phyloP scores from a whole-genome alignment of 2,888 invertebrate species.

The Drosophila glabriapex region DNA sequence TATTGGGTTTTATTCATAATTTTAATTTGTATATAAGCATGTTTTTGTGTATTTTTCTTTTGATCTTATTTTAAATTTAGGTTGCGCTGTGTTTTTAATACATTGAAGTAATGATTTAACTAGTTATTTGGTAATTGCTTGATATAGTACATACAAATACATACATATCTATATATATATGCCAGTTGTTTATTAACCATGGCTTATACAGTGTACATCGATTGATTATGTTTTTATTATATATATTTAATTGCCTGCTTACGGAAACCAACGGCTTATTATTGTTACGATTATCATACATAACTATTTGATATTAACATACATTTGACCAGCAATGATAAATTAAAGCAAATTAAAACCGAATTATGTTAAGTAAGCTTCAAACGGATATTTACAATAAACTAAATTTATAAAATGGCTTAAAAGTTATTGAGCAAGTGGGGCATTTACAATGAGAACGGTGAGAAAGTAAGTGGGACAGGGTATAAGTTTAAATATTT shows the following conservation, averaged over 20 bases:
- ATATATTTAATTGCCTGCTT: conserved; percentile 43
- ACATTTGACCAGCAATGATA: conserved; percentile 74
- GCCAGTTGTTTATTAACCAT: conserved; percentile 11
- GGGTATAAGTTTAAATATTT: conserved; percentile 29
- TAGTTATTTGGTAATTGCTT: conserved; percentile 74
- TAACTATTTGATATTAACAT: conserved; percentile 47
- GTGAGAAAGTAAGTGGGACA: neutral
- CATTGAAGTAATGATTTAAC: conserved; percentile 76
- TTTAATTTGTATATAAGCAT: conserved; percentile 49
- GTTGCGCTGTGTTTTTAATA: conserved; percentile 63
- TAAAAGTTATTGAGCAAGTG: conserved; percentile 71
- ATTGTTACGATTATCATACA: conserved; percentile 46
- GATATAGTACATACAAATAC: conserved; percentile 41
- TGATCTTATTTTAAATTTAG: conserved; percentile 48
- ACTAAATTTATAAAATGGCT: conserved; percentile 39
- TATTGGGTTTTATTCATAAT: conserved; percentile 42
- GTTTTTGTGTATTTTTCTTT: conserved; percentile 42
- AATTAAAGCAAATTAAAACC: conserved; percentile 50
- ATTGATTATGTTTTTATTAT: conserved; percentile 13
- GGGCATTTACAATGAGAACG: conserved; percentile 62
- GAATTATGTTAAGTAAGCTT: conserved; percentile 27
- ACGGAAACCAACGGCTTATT: conserved; percentile 47
- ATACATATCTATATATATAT: conserved; percentile 22
- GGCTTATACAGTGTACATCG: conserved; percentile 30
- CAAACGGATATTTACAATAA: conserved; percentile 36